Evolutionary conservation across 2,113 vertebrate species (phyloP), one percentile per base, ranked within the genome.

Genomic region (Seriola dumerili): DNA sequence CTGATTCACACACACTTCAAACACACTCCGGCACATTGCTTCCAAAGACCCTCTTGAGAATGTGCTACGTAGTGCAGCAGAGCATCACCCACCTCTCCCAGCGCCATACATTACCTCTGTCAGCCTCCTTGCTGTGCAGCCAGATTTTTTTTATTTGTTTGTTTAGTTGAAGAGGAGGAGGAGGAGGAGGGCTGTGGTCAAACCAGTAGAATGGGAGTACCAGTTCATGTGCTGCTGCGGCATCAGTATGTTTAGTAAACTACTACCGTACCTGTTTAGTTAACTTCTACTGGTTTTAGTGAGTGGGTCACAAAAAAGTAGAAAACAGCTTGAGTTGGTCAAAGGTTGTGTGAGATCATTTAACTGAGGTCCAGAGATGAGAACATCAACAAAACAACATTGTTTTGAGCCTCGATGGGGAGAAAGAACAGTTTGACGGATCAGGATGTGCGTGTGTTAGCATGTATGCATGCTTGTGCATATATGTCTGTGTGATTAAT

Each of bases 1-100:
- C 70, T 46, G 71, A 78, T 77, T 87, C 86, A 85, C 84, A 61
- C 84, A 76, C 69, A 88, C 85, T 87, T 87, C 71, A 86, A 86
- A 86, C 85, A 42, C 74, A 55, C 59, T 57, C 4, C 8, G 19
- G 17, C 57, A 69, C 34, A 2, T 59, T 70, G 52, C 71, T 63
- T 63, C 70, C 48, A 17, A 50, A 48, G 29, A 79, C 61, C 65
- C 61, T 59, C 21, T 68, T 3, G 6, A 75, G 57, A 34, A 64
- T 83, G 73, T 54, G 75, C 66, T 80, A 70, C 77, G 50, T 16
- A 38, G 36, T 16, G 40, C 36, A 65, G 59, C 0, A 0, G 44
- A 63, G 72, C 40, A 72, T 71, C 80, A 5, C 9, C n/a, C 68
- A 70, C 66, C 73, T 75, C 61, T 52, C 48, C 71, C 59, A 42